Evolutionary conservation across 2,113 vertebrate genomes (phyloP).

Genomic region (Sterrhoptilus dennistouni): DNA sequence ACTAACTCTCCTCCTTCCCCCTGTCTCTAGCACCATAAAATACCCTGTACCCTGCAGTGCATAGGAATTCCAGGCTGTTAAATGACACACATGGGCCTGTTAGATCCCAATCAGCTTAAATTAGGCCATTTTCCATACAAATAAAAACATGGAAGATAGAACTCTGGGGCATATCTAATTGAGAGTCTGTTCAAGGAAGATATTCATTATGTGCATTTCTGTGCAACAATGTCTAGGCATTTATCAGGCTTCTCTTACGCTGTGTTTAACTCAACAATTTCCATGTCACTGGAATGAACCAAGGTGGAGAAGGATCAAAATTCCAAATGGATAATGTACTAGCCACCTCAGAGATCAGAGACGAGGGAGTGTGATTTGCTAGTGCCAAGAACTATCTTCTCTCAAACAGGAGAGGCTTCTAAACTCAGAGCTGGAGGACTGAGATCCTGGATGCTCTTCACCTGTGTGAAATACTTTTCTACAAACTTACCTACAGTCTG

Average conservation of each 20-base stretch:
- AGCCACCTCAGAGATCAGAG: neutral
- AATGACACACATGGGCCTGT: neutral
- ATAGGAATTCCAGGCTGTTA: neutral
- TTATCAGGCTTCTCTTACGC: neutral
- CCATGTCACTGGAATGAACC: neutral
- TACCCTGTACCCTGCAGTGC: neutral
- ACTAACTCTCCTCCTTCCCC: neutral
- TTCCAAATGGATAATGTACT: neutral
- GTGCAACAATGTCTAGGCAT: neutral
- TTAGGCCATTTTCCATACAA: constrained; percentile 2
- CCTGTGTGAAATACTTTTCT: neutral
- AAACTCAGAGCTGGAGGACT: neutral
- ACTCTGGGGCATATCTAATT: neutral
- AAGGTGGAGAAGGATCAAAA: neutral
- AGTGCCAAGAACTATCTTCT: neutral
- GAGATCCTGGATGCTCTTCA: neutral
- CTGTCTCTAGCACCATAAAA: neutral
- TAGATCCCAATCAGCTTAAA: neutral
- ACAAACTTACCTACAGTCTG: neutral
- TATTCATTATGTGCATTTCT: neutral
- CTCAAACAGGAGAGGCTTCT: neutral
- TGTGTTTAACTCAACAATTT: neutral
- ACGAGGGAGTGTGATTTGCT: neutral
- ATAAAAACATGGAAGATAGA: neutral
- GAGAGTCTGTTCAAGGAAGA: neutral